phyloP scores from a whole-genome alignment of 2,888 invertebrate species.

The Papilio protenor region DNA sequence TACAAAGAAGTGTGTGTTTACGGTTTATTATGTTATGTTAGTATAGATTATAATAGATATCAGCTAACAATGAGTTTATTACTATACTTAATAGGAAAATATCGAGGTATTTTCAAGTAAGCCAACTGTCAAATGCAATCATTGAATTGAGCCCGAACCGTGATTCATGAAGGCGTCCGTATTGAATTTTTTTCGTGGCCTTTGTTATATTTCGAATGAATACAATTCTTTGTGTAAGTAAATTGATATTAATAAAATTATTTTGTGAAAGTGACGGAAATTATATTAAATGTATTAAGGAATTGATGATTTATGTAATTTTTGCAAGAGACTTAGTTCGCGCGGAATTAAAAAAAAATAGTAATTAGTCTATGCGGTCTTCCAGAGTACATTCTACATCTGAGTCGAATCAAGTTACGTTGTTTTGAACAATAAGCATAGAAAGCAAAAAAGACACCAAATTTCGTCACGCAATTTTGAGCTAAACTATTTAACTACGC shows the following conservation, averaged over 20 bases:
- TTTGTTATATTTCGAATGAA: conserved; percentile 19
- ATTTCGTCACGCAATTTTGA: too few species aligned
- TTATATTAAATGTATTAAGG: background rate
- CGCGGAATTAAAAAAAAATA: too few species aligned
- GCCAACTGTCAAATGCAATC: conserved; percentile 31
- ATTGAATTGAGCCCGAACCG: conserved; percentile 14
- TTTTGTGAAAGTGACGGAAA: background rate
- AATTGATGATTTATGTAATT: background rate
- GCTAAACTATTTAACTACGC: too few species aligned
- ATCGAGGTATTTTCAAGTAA: conserved; percentile 1
- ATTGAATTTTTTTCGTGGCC: conserved; percentile 13
- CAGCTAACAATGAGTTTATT: background rate
- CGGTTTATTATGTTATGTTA: too few species aligned
- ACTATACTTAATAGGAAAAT: background rate
- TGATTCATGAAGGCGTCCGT: conserved; percentile 23
- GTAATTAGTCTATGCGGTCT: too few species aligned
- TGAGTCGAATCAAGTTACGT: too few species aligned
- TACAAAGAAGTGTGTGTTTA: too few species aligned
- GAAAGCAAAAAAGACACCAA: too few species aligned
- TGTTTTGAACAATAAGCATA: too few species aligned
- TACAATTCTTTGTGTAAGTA: background rate
- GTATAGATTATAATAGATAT: too few species aligned
- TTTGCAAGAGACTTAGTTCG: background rate
- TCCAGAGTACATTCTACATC: too few species aligned
- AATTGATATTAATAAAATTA: conserved; percentile 2